Evolutionary conservation across 2,888 invertebrate genomes (phyloP), one percentile per base, ranked within the genome.

Genomic region (Nebria brevicollis): DNA sequence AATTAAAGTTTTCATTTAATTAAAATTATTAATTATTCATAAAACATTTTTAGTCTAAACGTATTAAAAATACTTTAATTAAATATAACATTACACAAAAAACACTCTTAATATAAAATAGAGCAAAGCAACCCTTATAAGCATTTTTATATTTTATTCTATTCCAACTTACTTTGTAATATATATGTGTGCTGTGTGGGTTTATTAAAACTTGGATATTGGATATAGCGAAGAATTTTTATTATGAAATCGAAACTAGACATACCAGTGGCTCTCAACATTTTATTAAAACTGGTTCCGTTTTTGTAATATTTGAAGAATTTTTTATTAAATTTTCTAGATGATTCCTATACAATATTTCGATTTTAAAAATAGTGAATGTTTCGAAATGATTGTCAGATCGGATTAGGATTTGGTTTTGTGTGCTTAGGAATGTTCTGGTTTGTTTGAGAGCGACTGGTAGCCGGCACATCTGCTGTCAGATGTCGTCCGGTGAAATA

Each of bases 381-480:
- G 1, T 15, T 7, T 65, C 7, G 7, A n/a, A 65, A 65, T n/a
- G n/a, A 65, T 65, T 15, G 65, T 65, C n/a, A 65, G 2, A 65
- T 65, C 4, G 65, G 15, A 15, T 65, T 65, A 65, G 15, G 65
- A 65, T 65, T 65, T 66, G 7, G 54, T 54, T 11, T 10, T 66
- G n/a, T 66, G 8, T n/a, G 8, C 20, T 7, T n/a, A 66, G 4
- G 66, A 25, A 66, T 66, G 66, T 66, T 66, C 25, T 8, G 13
- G 54, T 54, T 65, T n/a, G 80, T 80, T 80, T 80, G 68, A 75
- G 75, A 41, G 73, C 11, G 41, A 66, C 80, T 70, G 80, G 43
- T 80, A 75, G 66, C 41, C 72, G 20, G 75, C 72, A 80, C 80
- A 80, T 80, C 75, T 80, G 80, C 80, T 80, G 75, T 80, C 80